A percentile compares a stretch with the other conserved stretches of the same genome.
Evolutionary conservation across 2,888 invertebrate genomes (phyloP).

Genomic region (Latrodectus elegans): DNA sequence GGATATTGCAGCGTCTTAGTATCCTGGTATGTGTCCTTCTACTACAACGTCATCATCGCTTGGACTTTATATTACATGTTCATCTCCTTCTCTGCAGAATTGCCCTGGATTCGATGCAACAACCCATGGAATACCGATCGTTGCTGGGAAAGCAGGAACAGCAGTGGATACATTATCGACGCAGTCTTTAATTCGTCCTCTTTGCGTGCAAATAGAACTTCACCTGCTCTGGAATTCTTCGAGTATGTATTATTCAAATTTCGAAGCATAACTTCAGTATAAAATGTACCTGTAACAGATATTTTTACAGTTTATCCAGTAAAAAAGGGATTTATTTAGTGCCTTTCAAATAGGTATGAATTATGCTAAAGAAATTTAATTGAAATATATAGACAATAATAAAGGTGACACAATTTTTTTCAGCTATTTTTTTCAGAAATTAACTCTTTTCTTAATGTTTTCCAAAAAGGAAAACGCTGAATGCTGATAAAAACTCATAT

Average conservation of each 20-base stretch:
- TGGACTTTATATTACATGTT: slow-evolving; percentile 89
- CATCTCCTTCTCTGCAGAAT: slow-evolving; percentile 81
- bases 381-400: too few species aligned
- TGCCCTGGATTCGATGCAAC: slow-evolving; percentile 88
- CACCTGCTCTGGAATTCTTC: slow-evolving; percentile 73
- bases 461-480: too few species aligned
- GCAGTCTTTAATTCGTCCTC: slow-evolving; percentile 30
- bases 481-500: too few species aligned
- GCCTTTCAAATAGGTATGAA: too few species aligned
- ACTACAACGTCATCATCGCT: slow-evolving; percentile 89
- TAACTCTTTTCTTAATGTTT: too few species aligned
- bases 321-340: too few species aligned
- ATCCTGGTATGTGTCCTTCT: slow-evolving; percentile 86
- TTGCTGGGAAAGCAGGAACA: slow-evolving; percentile 66
- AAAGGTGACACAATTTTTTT: too few species aligned
- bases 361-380: too few species aligned
- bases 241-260: slow-evolving; percentile 71
- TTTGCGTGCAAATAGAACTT: slow-evolving; percentile 70
- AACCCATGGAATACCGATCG: slow-evolving; percentile 85
- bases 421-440: too few species aligned
- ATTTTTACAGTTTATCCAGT: too few species aligned
- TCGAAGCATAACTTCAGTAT: too few species aligned
- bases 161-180: slow-evolving; percentile 56
- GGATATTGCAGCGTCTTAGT: slow-evolving; percentile 87
- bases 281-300: too few species aligned